Base-by-base conservation (phyloP, 2,113 vertebrate species). In the Dasyprocta punctata region DNA sequence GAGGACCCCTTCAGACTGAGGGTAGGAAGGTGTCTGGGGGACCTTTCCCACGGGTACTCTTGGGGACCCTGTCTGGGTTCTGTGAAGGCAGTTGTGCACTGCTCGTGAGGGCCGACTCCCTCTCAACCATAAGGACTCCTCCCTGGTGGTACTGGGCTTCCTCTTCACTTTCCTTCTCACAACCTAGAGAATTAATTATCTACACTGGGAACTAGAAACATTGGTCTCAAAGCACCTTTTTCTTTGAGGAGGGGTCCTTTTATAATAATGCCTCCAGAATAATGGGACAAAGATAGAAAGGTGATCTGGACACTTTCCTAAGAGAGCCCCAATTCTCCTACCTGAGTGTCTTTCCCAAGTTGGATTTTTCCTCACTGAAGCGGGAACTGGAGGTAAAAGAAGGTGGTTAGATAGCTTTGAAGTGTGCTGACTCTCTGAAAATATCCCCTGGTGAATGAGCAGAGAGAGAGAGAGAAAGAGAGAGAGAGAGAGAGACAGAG, bases 181-280 rank as follows among this genome's bases (percentile, higher is more conserved):
- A 86, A 8, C 54, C 67, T 81, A 17, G 41, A 85, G 36, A 30
- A 94, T 93, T 38, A 90, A 81, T 52, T 33, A 61, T 49, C 52
- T 49, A 4, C 14, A 28, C 75, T 89, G 30, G n/a, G 63, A 90
- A 49, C 69, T 90, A 54, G 69, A 92, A 88, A 67, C 67, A 3
- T 52, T 96, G n/a, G 44, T 94, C 38, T 87, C 54, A 69, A 77
- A 96, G 54, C 38, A 75, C 92, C 49, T 86, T 75, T 30, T 78
- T 89, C 61, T 14, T 30, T 10, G 33, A 61, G 22, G 22, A 20
- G 47, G 41, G 56, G 17, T 1, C 17, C 38, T n/a, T 33, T 83
- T 63, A 65, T 1, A 81, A 58, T 26, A 52, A 83, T 86, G 26
- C 28, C 36, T 93, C 38, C 67, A 41, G 52, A 78, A 28, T 54